Conservation (phyloP, 2,797 vertebrate species). For the Chromis chromis region DNA sequence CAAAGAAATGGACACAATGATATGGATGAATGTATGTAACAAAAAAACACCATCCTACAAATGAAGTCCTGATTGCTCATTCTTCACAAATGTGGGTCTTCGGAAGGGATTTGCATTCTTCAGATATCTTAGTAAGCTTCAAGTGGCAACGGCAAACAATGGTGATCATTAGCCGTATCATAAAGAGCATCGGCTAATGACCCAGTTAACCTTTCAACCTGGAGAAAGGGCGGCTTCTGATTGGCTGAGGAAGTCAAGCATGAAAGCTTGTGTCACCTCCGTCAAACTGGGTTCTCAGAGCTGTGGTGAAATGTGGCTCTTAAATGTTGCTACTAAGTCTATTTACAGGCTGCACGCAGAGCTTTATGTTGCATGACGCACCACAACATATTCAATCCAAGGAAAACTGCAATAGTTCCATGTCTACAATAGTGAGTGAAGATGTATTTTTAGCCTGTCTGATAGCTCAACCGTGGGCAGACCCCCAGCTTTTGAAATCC, state of each 20-base stretch:
- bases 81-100: constrained; percentile 12
- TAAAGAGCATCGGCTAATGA: constrained; percentile 69
- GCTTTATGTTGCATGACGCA: background rate
- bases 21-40: background rate
- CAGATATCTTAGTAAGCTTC: constrained; percentile 15
- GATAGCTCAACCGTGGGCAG: background rate
- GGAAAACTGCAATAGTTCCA: background rate
- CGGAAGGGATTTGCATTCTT: constrained; percentile 34
- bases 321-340: background rate
- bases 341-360: background rate
- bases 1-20: background rate
- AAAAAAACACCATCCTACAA: background rate
- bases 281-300: constrained; percentile 12
- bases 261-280: constrained; percentile 34
- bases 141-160: constrained; percentile 46
- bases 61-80: constrained; percentile 13
- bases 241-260: constrained; percentile 47
- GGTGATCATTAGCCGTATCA: constrained; percentile 65
- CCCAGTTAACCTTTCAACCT: constrained; percentile 72
- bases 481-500: background rate
- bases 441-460: background rate
- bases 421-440: background rate
- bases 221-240: constrained; percentile 30
- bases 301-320: constrained; percentile 1
- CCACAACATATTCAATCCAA: background rate